Percentiles rank a stretch among this genome's conserved stretches.
Conservation (phyloP, 2,888 invertebrate species). For the Lasioglossum leucozonium region DNA sequence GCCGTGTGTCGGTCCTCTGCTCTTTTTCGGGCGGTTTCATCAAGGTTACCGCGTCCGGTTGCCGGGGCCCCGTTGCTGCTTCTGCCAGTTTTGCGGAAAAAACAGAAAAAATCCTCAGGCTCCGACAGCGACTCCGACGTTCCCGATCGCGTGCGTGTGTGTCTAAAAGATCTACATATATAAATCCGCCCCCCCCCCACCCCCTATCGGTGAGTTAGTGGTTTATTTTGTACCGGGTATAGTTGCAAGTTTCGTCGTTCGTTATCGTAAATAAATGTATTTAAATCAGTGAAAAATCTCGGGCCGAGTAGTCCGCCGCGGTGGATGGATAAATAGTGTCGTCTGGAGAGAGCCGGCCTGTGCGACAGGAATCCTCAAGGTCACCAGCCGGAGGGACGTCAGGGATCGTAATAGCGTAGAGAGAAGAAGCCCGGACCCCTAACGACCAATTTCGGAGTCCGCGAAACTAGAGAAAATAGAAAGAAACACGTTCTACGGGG, state of each 20-base stretch:
- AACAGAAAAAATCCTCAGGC: background rate
- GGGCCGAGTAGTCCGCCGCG: background rate
- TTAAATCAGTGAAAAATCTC: constrained; percentile 21
- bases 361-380: constrained; percentile 28
- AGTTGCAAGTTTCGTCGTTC: too few species aligned
- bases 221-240: too few species aligned
- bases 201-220: too few species aligned
- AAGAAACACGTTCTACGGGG: background rate
- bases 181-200: too few species aligned
- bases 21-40: constrained; percentile 33
- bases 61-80: background rate
- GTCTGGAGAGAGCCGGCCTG: background rate
- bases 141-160: background rate
- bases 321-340: background rate
- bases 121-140: background rate
- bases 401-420: constrained; percentile 13
- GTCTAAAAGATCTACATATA: background rate
- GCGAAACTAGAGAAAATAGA: background rate
- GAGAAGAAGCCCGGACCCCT: too few species aligned
- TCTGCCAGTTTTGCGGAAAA: constrained; percentile 12
- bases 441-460: background rate
- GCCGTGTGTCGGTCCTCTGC: constrained; percentile 33
- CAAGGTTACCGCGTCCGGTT: constrained; percentile 53
- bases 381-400: background rate
- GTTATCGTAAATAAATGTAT: too few species aligned